Evolutionary conservation across 2,797 vertebrate species (phyloP).

Genomic region (Pachyuromys duprasi): DNA sequence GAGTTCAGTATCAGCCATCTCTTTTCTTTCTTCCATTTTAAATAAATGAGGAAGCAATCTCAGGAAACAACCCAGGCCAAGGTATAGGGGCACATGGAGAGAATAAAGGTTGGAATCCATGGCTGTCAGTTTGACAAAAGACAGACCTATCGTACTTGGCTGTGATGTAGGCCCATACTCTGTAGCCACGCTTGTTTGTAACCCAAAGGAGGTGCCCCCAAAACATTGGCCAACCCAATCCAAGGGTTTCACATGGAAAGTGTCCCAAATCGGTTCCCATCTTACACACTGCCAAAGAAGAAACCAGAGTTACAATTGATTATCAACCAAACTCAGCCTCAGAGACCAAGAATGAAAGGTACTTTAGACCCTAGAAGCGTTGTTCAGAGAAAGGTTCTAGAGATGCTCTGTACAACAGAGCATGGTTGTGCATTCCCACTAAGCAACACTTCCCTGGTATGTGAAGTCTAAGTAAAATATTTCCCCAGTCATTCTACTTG

Average conservation of each 20-base stretch:
- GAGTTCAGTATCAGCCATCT: neutral
- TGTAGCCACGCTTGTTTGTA: neutral
- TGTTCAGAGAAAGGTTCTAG: constrained; percentile 20
- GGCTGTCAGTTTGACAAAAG: neutral
- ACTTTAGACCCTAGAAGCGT: neutral
- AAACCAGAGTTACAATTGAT: neutral
- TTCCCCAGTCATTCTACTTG: neutral
- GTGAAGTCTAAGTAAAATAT: neutral
- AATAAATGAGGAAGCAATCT: neutral
- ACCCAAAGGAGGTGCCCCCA: neutral
- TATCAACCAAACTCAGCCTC: constrained; percentile 27
- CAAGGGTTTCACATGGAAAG: neutral
- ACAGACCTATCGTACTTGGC: neutral
- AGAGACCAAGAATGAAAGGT: constrained; percentile 14
- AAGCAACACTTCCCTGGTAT: neutral
- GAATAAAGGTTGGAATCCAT: neutral
- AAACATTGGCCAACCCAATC: neutral
- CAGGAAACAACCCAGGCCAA: neutral
- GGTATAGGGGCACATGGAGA: neutral
- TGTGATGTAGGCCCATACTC: neutral
- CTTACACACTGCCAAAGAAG: neutral
- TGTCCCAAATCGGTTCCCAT: neutral
- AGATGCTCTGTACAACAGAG: neutral
- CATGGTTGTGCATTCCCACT: neutral
- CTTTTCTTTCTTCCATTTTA: neutral